These are phyloP conservation scores for Epizoanthus ramosus DNA, from an alignment of 92 coral and sea anemone species.

Conservation along the genomic window DNA sequence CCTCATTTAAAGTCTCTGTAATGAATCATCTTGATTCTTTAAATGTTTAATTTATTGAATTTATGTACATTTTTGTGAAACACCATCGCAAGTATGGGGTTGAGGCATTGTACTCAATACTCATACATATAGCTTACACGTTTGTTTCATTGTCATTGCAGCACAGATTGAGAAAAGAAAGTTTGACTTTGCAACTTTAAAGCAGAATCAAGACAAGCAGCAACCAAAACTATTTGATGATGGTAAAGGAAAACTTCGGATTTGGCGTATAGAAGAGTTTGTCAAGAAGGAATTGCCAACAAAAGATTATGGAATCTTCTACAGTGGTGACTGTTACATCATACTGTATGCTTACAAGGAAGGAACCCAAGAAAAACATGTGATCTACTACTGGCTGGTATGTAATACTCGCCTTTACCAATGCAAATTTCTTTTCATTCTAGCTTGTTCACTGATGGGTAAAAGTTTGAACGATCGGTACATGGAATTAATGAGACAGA, in stretches of 20 bases:
- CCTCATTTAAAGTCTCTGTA: too few relatives aligned
- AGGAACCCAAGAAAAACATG: constrained; percentile 37
- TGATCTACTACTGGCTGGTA: constrained; percentile 93
- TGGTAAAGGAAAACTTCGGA: constrained; percentile 49
- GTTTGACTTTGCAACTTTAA: constrained; percentile 70
- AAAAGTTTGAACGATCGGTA: too few relatives aligned
- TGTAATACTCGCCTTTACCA: constrained; percentile 12
- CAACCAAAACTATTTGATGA: constrained; percentile 62
- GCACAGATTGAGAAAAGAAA: constrained; percentile 35
- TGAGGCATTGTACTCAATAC: too few relatives aligned
- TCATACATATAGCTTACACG: too few relatives aligned
- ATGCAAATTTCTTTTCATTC: too few relatives aligned
- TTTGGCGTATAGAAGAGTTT: constrained; percentile 60
- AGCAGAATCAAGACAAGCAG: constrained; percentile 23
- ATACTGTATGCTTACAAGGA: constrained; percentile 69
- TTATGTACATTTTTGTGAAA: too few relatives aligned
- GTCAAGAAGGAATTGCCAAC: constrained; percentile 45
- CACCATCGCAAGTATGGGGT: too few relatives aligned
- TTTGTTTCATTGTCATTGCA: background rate
- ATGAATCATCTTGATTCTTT: too few relatives aligned
- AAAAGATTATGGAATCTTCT: constrained; percentile 60
- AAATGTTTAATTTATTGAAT: too few relatives aligned
- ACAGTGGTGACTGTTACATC: constrained; percentile 85
- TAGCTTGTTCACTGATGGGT: too few relatives aligned
- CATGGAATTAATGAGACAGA: too few relatives aligned